A percentile compares a stretch with the other conserved stretches of the same genome.
Evolutionary conservation across 2,888 invertebrate genomes (phyloP).

Genomic region (Ephialtes manifestator): DNA sequence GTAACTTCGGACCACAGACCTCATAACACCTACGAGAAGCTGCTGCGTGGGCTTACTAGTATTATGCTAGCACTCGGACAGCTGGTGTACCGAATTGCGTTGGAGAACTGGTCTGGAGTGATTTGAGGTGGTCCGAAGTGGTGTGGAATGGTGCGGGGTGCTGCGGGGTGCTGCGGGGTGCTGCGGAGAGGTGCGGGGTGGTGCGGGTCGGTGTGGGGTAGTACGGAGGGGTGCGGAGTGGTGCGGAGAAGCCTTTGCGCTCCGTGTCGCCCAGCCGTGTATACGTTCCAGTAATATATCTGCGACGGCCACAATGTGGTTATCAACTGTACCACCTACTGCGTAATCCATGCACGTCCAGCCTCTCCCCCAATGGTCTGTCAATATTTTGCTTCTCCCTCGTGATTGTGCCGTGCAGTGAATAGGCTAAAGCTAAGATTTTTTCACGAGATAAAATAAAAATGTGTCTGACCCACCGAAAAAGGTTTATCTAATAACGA

Average conservation of each 20-base stretch:
- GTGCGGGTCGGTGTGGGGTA: too few relatives aligned
- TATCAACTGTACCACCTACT: constrained; percentile 55
- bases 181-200: too few relatives aligned
- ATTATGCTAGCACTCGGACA: constrained; percentile 6
- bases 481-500: too few relatives aligned
- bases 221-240: too few relatives aligned
- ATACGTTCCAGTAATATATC: constrained; percentile 19
- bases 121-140: background rate
- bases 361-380: constrained; percentile 4
- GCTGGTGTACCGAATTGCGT: constrained; percentile 32
- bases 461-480: too few relatives aligned
- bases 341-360: constrained; percentile 49
- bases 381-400: background rate
- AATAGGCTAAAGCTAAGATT: too few relatives aligned
- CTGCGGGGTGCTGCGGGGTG: too few relatives aligned
- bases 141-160: background rate
- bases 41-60: constrained; percentile 30
- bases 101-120: constrained; percentile 3
- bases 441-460: too few relatives aligned
- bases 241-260: constrained; percentile 32
- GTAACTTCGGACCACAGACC: background rate
- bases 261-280: constrained; percentile 1
- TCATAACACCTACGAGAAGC: background rate
- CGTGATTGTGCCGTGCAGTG: too few relatives aligned
- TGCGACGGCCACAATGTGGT: constrained; percentile 8